Conservation (phyloP, 2,797 vertebrate species). For the Mormyrus hasselquistii region DNA sequence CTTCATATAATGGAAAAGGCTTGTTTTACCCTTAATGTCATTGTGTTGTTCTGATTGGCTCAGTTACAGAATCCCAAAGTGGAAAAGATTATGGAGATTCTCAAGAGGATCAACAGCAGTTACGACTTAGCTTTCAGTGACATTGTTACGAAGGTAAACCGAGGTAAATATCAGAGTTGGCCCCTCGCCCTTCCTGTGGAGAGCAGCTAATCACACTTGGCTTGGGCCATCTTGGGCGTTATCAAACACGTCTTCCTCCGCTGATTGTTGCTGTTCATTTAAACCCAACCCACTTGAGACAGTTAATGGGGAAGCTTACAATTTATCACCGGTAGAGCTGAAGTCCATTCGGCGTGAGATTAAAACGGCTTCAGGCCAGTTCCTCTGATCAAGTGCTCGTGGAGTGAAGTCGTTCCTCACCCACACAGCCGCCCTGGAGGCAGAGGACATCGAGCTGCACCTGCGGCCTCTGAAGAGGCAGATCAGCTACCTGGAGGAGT, state of each 20-base stretch:
- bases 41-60: not conserved
- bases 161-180: conserved; percentile 38
- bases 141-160: conserved; percentile 54
- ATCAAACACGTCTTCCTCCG: not conserved
- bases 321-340: not conserved
- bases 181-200: not conserved
- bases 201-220: not conserved
- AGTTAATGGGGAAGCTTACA: not conserved
- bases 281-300: not conserved
- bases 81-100: conserved; percentile 52
- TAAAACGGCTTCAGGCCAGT: not conserved
- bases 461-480: conserved; percentile 59
- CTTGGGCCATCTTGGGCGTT: not conserved
- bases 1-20: not conserved
- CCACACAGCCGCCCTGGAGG: conserved; percentile 56
- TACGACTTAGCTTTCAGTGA: conserved; percentile 60
- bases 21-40: not conserved
- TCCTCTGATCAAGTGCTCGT: not conserved
- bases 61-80: conserved; percentile 62
- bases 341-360: not conserved
- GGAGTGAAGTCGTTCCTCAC: not conserved
- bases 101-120: conserved; percentile 60
- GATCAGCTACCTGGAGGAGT: conserved; percentile 62
- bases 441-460: conserved; percentile 61
- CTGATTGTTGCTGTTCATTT: not conserved